phyloP scores from a whole-genome alignment of 2,888 invertebrate genomes.

The Ennomos fuscantarius region DNA sequence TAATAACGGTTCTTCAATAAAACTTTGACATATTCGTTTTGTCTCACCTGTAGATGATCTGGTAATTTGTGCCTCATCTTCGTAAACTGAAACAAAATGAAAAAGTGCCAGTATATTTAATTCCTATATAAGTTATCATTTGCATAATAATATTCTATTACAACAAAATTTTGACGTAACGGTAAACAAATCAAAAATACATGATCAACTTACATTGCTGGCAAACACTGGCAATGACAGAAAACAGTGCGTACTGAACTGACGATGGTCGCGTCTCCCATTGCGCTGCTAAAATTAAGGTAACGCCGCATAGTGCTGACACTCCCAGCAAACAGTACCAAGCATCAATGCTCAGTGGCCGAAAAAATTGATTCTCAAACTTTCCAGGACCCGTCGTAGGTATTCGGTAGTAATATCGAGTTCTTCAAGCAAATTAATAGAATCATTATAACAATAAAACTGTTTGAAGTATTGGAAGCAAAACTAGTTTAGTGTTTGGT shows the following conservation, averaged over 20 bases:
- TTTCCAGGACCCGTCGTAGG: conserved; percentile 67
- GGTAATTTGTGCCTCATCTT: conserved; percentile 51
- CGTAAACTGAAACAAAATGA: conserved; percentile 61
- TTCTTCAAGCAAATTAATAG: conserved; percentile 50
- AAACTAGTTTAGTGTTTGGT: too few relatives aligned
- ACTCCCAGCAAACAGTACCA: conserved; percentile 69
- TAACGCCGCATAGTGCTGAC: conserved; percentile 55
- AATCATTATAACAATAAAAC: too few relatives aligned
- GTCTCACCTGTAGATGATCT: conserved; percentile 58
- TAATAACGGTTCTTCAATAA: too few relatives aligned
- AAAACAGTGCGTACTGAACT: conserved; percentile 65
- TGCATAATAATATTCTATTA: too few relatives aligned
- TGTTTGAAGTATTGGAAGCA: too few relatives aligned
- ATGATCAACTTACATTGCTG: conserved; percentile 68
- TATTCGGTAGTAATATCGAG: conserved; percentile 67
- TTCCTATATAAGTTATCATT: too few relatives aligned
- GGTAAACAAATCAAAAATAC: too few relatives aligned
- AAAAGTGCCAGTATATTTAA: too few relatives aligned
- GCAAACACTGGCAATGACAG: conserved; percentile 69
- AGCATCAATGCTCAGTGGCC: conserved; percentile 66
- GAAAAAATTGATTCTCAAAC: conserved; percentile 74
- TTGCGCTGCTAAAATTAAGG: conserved; percentile 61
- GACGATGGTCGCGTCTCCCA: conserved; percentile 60
- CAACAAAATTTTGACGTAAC: too few relatives aligned
- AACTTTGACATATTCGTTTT: too few relatives aligned